Evolutionary conservation across 2,888 invertebrate genomes (phyloP).

Genomic region (Euplagia quadripunctaria): DNA sequence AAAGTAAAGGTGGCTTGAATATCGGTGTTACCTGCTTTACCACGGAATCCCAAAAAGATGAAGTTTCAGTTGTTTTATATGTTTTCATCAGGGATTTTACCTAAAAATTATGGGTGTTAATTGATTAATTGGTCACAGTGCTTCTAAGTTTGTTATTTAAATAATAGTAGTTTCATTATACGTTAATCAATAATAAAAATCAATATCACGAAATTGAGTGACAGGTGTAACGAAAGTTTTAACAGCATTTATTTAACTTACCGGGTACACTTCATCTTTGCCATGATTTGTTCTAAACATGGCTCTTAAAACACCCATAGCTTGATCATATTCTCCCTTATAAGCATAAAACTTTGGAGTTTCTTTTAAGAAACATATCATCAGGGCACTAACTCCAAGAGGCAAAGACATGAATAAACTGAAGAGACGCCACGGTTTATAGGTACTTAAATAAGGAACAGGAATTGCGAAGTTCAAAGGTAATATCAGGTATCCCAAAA

Average conservation of each 20-base stretch:
- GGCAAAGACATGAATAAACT: constrained; percentile 70
- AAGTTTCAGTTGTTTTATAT: constrained; percentile 8
- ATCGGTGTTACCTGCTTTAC: constrained; percentile 77
- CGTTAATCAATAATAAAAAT: too few species aligned
- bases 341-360: constrained; percentile 90
- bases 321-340: constrained; percentile 84
- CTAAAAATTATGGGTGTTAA: constrained; percentile 29
- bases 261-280: constrained; percentile 1
- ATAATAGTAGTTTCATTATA: too few species aligned
- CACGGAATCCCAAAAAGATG: constrained; percentile 68
- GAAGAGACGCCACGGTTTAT: constrained; percentile 90
- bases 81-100: constrained; percentile 33
- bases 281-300: constrained; percentile 45
- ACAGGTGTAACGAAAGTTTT: too few species aligned
- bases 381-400: constrained; percentile 77
- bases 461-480: constrained; percentile 61
- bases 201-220: too few species aligned
- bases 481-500: constrained; percentile 41
- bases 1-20: constrained; percentile 76
- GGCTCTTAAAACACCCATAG: constrained; percentile 67
- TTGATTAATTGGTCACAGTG: too few species aligned
- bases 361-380: constrained; percentile 87
- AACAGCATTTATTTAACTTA: constrained; percentile 1
- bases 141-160: too few species aligned
- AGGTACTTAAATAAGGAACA: constrained; percentile 69